Base-by-base conservation (phyloP, 2,888 invertebrate genomes). In the Lingula anatina region DNA sequence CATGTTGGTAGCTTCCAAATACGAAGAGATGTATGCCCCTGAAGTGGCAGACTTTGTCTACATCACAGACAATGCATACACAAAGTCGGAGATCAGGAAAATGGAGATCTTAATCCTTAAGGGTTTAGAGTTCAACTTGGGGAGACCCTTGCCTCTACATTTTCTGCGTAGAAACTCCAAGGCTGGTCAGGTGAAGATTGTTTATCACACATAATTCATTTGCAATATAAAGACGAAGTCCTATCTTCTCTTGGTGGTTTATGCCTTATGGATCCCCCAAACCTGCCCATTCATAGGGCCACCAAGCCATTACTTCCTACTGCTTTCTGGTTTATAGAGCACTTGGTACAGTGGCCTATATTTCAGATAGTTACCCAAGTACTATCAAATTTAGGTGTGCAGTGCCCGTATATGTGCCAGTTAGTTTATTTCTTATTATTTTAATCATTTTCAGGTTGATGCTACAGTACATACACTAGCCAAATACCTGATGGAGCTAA, bases 11-110 rank as follows among this genome's bases (percentile, higher is more conserved):
- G 94, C 96, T 0, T 85, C 88, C 68, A 97, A 97, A 76, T 95
- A 91, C 68, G 96, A 97, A 78, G 97, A 97, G 80, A 87, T 93
- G 67, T 91, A 87, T 67, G 83, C 88, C 1, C 93, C 95, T 0
- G 88, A 89, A 40, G 83, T 93, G 23, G 80, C 79, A 5, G 96
- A 97, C 78, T 94, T 94, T 79, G 87, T 90, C 15, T 91, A 87
- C 72, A 88, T 96, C 47, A 89, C 93, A 9, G 94, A 93, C 77
- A 85, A 89, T 70, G 85, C 91, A 0, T 96, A 90, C 75, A 83
- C 83, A 3, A 87, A 85, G 64, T 70, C 80, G 2, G 89, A 95
- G 63, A 85, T 96, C 36, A 80, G 89, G 41, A 81, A 82, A 55
- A 93, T 92, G 85, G 96, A 97, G 79, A 78, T 83, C 53, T 81